These are phyloP conservation scores for Strix uralensis DNA, from an alignment of 2,113 vertebrate genomes.

Conservation along the genomic window DNA sequence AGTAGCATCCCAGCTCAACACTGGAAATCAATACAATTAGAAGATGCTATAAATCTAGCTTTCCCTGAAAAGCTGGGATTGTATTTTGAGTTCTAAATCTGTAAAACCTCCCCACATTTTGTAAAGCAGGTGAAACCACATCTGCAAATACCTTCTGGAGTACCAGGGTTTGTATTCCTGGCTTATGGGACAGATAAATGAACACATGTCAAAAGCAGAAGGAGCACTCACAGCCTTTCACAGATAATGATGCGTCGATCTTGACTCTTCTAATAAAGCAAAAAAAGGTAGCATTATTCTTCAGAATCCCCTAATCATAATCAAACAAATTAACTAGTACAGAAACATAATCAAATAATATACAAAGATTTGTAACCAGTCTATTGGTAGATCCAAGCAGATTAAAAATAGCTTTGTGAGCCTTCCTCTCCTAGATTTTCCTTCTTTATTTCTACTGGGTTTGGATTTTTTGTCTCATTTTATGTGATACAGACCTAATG, in stretches of 20 bases:
- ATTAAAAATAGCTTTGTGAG: not conserved
- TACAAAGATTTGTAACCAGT: not conserved
- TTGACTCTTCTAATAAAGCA: not conserved
- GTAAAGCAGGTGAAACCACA: not conserved
- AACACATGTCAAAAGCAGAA: not conserved
- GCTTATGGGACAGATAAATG: not conserved
- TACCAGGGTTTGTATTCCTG: not conserved
- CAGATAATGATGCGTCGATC: not conserved
- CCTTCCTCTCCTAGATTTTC: not conserved
- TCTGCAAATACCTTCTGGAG: not conserved
- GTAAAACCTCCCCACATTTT: not conserved
- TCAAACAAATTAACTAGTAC: not conserved
- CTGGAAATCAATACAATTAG: not conserved
- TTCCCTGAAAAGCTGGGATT: not conserved
- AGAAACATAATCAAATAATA: not conserved
- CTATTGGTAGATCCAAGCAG: not conserved
- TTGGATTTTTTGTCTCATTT: not conserved
- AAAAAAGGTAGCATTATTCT: not conserved
- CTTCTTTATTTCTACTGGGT: not conserved
- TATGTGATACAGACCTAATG: not conserved
- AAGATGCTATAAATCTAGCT: not conserved
- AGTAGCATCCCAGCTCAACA: not conserved
- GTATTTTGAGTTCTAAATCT: not conserved
- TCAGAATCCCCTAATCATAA: not conserved
- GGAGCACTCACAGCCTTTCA: not conserved